Conservation (phyloP, 1,140 invertebrate genomes). For the Drosophila punjabiensis region DNA sequence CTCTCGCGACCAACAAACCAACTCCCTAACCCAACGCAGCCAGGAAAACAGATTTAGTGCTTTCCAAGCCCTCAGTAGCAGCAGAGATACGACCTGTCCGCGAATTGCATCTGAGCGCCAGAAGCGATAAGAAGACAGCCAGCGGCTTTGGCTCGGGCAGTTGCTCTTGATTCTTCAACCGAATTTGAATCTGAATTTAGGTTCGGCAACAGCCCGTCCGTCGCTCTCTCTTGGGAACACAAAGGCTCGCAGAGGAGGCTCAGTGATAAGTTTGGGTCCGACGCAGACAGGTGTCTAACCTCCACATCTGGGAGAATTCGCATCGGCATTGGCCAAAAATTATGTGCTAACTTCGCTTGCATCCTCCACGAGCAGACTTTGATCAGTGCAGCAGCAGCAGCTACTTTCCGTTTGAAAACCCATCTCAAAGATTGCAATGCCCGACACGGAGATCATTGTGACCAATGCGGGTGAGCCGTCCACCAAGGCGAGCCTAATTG, state of each 20-base stretch:
- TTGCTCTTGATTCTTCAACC: conserved; percentile 24
- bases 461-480: conserved; percentile 75
- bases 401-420: conserved; percentile 2
- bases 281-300: conserved; percentile 26
- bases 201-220: conserved; percentile 15
- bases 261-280: conserved; percentile 15
- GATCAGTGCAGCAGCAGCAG: conserved; percentile 21
- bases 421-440: conserved; percentile 50
- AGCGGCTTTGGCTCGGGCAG: conserved; percentile 17
- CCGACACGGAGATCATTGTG: conserved; percentile 83
- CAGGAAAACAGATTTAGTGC: conserved; percentile 38
- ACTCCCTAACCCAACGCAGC: conserved; percentile 9
- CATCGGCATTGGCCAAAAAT: conserved; percentile 25
- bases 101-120: conserved; percentile 45
- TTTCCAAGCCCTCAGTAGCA: conserved; percentile 16
- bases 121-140: conserved; percentile 26
- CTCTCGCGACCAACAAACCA: conserved; percentile 58
- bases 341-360: conserved; percentile 37
- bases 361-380: conserved; percentile 1
- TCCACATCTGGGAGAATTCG: conserved; percentile 15
- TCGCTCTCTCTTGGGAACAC: conserved; percentile 3
- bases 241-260: conserved; percentile 6
- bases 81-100: conserved; percentile 8
- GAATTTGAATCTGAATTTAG: conserved; percentile 19
- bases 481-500: conserved; percentile 91